Conservation (phyloP, 1,140 invertebrate species). For the Hycleus phaleratus region DNA sequence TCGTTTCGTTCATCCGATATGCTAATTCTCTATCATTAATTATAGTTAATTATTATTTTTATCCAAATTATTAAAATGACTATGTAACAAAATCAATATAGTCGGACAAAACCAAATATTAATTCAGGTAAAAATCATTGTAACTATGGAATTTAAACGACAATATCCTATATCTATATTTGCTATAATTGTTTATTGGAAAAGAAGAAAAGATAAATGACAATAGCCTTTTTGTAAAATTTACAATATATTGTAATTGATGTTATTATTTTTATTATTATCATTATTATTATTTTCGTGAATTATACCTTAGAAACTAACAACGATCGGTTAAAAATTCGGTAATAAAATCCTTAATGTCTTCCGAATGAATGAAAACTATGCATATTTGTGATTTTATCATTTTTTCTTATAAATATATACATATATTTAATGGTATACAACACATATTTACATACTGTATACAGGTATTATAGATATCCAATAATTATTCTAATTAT, state of each 20-base stretch:
- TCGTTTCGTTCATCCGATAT: neutral
- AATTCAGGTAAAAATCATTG: neutral
- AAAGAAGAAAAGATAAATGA: neutral
- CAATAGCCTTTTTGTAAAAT: conserved; percentile 13
- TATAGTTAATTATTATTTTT: neutral
- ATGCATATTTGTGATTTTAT: conserved; percentile 15
- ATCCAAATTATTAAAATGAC: neutral
- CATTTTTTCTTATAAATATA: conserved; percentile 10
- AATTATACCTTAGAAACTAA: neutral
- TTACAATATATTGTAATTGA: conserved; percentile 3
- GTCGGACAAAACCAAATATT: neutral
- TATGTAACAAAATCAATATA: neutral
- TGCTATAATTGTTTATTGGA: conserved; percentile 1
- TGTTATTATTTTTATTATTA: neutral
- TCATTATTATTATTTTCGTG: conserved; percentile 1
- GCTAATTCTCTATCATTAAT: neutral
- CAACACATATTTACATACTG: conserved; percentile 12
- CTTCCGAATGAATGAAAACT: conserved; percentile 14
- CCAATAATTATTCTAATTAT: neutral
- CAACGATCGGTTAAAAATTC: conserved; percentile 12
- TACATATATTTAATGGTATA: conserved; percentile 3
- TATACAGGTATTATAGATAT: conserved; percentile 11
- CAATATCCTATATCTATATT: conserved; percentile 8
- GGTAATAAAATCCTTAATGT: conserved; percentile 15
- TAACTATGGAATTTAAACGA: conserved; percentile 10